Conservation (phyloP, 2,888 invertebrate genomes). For the Gastrophysa polygoni region DNA sequence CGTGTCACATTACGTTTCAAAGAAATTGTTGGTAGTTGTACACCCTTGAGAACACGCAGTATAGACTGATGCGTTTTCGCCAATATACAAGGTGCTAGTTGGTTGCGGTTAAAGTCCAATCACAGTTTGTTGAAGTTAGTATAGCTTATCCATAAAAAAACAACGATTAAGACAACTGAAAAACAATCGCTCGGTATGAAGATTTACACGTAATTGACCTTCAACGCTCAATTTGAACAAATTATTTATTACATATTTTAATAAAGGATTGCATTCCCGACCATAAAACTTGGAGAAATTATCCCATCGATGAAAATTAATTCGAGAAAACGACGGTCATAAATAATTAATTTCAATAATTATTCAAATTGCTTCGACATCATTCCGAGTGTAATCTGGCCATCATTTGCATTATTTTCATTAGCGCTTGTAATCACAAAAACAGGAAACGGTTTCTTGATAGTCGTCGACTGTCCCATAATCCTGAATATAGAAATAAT, state of each 20-base stretch:
- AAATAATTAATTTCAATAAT: constrained; percentile 10
- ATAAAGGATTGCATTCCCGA: too few relatives aligned
- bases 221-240: background rate
- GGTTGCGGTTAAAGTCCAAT: too few relatives aligned
- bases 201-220: too few relatives aligned
- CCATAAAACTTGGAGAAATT: background rate
- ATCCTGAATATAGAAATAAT: background rate
- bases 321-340: background rate
- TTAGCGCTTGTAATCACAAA: constrained; percentile 1
- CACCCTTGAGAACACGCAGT: too few relatives aligned
- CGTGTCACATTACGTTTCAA: too few relatives aligned
- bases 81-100: too few relatives aligned
- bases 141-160: too few relatives aligned
- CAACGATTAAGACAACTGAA: too few relatives aligned
- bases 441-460: constrained; percentile 1
- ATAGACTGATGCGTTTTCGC: too few relatives aligned
- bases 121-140: too few relatives aligned
- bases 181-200: too few relatives aligned
- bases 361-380: constrained; percentile 9
- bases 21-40: too few relatives aligned
- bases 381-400: background rate
- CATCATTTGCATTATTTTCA: constrained; percentile 16
- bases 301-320: background rate
- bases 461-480: background rate
- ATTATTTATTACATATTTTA: background rate